Base-by-base conservation (phyloP, 2,888 invertebrate genomes). In the Cheiracanthium punctorium region DNA sequence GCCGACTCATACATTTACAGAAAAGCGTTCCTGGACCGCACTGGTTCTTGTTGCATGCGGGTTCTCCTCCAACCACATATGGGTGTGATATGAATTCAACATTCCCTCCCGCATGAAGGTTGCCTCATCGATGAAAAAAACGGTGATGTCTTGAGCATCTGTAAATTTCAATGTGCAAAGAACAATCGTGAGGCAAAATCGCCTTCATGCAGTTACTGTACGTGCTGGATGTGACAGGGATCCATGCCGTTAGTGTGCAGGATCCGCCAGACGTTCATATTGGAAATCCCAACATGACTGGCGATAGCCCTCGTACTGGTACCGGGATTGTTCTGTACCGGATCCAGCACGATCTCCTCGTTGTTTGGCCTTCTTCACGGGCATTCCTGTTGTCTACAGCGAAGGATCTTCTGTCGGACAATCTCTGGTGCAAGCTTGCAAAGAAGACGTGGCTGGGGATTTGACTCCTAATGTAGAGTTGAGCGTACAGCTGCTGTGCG, bases 21-120 rank as follows among this genome's bases (percentile, higher is more conserved):
- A 79, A 88, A 90, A 90, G 75, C 81, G 80, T 58, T 90, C 89
- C 75, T 91, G 90, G 41, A 75, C 24, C 89, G 86, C 20, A 90
- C 77, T 64, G 82, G 48, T 77, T 37, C 88, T 32, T 20, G 84
- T 71, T 87, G 89, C 90, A 72, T 90, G 89, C 12, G 90, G 90
- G 88, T 90, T 90, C 29, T 82, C 88, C 5, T 33, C 72, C 0
- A 89, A 87, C 90, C 89, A 90, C 72, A 90, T 90, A 87, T 90
- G 90, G 48, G 80, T 88, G 89, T 43, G 89, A 64, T 37, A 10
- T 37, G 1, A 70, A 79, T 91, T 90, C 0, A 89, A 75, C 79
- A 88, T 64, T n/a, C 90, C 90, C 29, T 81, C 76, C 73, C 89
- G 89, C 1, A 88, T 77, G 75, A 90, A 91, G 5, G 84, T 89